Evolutionary conservation across 2,113 vertebrate genomes (phyloP), one percentile per base, ranked within the genome.

Genomic region (Cathartes aura): DNA sequence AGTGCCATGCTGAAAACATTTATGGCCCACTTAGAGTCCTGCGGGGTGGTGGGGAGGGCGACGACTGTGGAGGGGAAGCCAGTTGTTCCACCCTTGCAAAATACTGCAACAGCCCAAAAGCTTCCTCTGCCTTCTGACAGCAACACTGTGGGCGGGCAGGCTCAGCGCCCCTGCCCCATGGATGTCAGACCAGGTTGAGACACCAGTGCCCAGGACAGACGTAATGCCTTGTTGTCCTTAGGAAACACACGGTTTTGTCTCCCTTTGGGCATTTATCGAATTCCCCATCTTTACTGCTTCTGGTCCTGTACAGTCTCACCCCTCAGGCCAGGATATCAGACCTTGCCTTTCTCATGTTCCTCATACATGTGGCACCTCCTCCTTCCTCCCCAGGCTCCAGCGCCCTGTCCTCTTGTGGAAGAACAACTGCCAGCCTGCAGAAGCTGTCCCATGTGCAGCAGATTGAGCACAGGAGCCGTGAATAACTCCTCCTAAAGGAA

Each of bases 1-100:
- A 96, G 68, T 91, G 96, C 93, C 95, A 97, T 20, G 79, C 79
- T 91, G 93, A 91, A 97, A 96, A 88, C 95, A 93, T 97, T 97
- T 98, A 97, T 59, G 76, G 90, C 78, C 82, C 85, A 96, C 93
- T 96, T 96, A 47, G 63, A 91, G 78, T 64, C 63, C 83, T 71
- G 53, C 1, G 12, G 89, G 89, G 72, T 66, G 74, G 64, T 55
- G 74, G 73, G 64, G 81, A 96, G 84, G 74, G 91, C 1, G 52
- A 38, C 6, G 75, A 30, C 73, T 85, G 50, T 0, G 5, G 45
- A 92, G 59, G 78, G 75, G 73, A 97, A 96, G 93, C 62, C 32
- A 20, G 70, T 90, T 70, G 17, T 95, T 94, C 83, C 71, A 93
- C 89, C 60, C 84, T 70, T 91, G 59, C 86, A 55, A 94, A 92